Percentiles rank a stretch among this genome's conserved stretches.
These are phyloP conservation scores for Etheostoma cragini DNA, from an alignment of 2,113 vertebrate genomes.

Conservation along the genomic window DNA sequence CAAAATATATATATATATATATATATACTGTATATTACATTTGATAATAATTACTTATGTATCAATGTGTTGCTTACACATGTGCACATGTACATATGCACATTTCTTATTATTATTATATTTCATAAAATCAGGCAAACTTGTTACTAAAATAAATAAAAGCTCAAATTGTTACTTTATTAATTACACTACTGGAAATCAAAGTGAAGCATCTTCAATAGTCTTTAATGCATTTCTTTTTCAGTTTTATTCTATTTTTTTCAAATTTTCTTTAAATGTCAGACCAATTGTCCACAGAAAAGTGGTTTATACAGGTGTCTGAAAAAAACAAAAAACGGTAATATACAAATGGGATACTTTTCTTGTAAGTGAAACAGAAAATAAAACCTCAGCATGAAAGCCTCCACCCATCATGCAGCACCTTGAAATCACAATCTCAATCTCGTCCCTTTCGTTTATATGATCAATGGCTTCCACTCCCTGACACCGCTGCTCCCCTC, in stretches of 20 bases:
- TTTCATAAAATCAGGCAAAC: neutral
- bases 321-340: too few species aligned
- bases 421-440: slow-evolving; percentile 42
- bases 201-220: neutral
- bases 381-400: neutral
- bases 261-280: neutral
- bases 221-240: neutral
- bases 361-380: neutral
- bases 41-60: neutral
- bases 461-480: slow-evolving; percentile 76
- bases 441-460: slow-evolving; percentile 36
- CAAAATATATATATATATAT: neutral
- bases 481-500: slow-evolving; percentile 76
- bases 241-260: neutral
- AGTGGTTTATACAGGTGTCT: neutral
- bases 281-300: neutral
- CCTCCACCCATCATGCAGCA: slow-evolving; percentile 16
- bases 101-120: neutral
- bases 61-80: too few species aligned
- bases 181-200: neutral
- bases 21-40: neutral
- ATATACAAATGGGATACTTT: neutral
- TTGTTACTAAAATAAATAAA: neutral
- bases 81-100: too few species aligned
- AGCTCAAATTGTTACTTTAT: neutral